Evolutionary conservation across 64 coral and sea anemone genomes (phyloP), one percentile per base, ranked within the genome.

Genomic region (Stichodactyla helianthus): DNA sequence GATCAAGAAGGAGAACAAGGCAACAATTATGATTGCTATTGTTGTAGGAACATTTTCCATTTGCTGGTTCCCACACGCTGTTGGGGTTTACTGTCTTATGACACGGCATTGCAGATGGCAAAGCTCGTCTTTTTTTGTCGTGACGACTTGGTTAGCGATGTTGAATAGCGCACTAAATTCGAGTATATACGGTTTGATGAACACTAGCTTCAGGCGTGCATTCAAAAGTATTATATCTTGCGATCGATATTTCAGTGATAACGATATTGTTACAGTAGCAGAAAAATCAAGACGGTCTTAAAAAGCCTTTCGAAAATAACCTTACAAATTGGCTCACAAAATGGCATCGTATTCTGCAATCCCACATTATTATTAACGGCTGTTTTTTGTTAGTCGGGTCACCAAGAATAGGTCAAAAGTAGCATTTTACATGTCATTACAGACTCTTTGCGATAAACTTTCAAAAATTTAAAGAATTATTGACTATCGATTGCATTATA

Each of bases 121-220:
- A 25, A 60, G 82, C 6, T 62, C 35, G 35, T 44, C 77, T 7
- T 92, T 94, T 88, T 98, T 77, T 20, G 87, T 94, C 4, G 58
- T 64, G 19, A 98, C 92, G 2, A 93, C 92, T 11, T 98, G 95
- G 95, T 26, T 98, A 17, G 82, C 95, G 0, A 98, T 92, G 89
- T 82, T 94, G 22, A 94, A 94, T 50, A 92, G 92, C 31, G 95
- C 87, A 0, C 82, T 90, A 20, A 98, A 98, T 52, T 89, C 95
- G 0, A 56, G 58, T 6, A 89, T 98, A 6, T 94, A 94, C 50
- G 92, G 93, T 14, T 65, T 94, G 54, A 89, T 94, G 89, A 98
- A 92, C 52, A 58, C 78, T 18, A 82, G 71, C 68, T 92, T 98
- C 54, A 83, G 93, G 7, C 83, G 70, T 2, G 92, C 95, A 0